Percentiles rank a stretch among this genome's conserved stretches.
Evolutionary conservation across 2,888 invertebrate genomes (phyloP).

Genomic region (Oxytorus armatus): DNA sequence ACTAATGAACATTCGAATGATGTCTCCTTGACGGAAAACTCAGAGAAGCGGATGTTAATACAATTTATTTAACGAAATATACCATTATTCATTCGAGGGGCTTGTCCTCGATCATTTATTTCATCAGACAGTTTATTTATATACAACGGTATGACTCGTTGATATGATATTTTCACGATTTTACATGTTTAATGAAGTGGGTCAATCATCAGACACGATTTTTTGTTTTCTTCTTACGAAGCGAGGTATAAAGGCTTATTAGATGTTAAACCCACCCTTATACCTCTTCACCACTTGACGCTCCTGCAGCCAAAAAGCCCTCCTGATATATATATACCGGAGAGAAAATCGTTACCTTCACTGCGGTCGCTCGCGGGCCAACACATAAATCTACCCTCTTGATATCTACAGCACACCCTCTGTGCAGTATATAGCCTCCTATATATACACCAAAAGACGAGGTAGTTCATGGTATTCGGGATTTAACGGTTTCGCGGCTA

Average conservation of each 20-base stretch:
- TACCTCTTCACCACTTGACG: constrained; percentile 1
- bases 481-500: constrained; percentile 54
- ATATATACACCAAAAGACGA: constrained; percentile 20
- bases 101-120: constrained; percentile 39
- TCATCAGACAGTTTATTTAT: constrained; percentile 40
- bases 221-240: constrained; percentile 28
- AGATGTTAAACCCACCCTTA: constrained; percentile 15
- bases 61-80: constrained; percentile 14
- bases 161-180: constrained; percentile 45
- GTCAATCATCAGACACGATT: constrained; percentile 16
- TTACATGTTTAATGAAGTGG: constrained; percentile 36
- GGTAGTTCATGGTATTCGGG: constrained; percentile 46
- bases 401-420: constrained; percentile 43
- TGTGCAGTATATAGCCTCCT: constrained; percentile 6
- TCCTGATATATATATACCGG: constrained; percentile 1
- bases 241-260: constrained; percentile 38
- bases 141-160: constrained; percentile 8
- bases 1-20: constrained; percentile 16
- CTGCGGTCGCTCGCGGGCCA: constrained; percentile 57
- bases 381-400: constrained; percentile 61
- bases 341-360: constrained; percentile 65
- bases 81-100: constrained; percentile 36
- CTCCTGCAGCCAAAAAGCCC: constrained; percentile 17
- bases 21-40: background rate
- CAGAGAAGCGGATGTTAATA: constrained; percentile 30